phyloP scores from a whole-genome alignment of 2,113 vertebrate species.

The Archocentrus centrarchus region DNA sequence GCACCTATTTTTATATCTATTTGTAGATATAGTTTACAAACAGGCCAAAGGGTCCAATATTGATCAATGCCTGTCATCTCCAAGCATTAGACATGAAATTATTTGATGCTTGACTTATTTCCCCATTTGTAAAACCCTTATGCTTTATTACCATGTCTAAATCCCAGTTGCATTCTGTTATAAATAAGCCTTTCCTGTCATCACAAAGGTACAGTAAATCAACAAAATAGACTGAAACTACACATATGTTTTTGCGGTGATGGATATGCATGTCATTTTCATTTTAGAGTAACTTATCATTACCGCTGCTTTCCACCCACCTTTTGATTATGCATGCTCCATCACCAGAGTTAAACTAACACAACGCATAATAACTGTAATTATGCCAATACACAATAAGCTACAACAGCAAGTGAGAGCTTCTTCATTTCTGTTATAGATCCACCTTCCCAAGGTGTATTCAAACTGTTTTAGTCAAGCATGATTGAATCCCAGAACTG shows the following conservation, averaged over 20 bases:
- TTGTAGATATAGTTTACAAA: slow-evolving; percentile 11
- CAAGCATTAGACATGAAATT: slow-evolving; percentile 26
- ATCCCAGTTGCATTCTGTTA: slow-evolving; percentile 14
- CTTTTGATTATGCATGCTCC: slow-evolving; percentile 53
- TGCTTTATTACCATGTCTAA: slow-evolving; percentile 45
- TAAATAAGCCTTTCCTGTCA: slow-evolving; percentile 48
- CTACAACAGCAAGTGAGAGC: slow-evolving; percentile 26
- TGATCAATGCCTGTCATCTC: slow-evolving; percentile 18
- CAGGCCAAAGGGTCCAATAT: background rate
- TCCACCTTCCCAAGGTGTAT: slow-evolving; percentile 17
- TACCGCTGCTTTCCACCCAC: slow-evolving; percentile 36
- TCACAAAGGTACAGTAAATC: slow-evolving; percentile 54
- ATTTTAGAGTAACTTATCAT: slow-evolving; percentile 65
- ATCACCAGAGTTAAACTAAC: slow-evolving; percentile 27
- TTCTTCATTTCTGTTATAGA: slow-evolving; percentile 29
- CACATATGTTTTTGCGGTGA: slow-evolving; percentile 47
- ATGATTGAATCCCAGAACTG: slow-evolving; percentile 51
- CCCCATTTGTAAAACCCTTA: background rate
- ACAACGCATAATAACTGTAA: slow-evolving; percentile 50
- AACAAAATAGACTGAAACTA: slow-evolving; percentile 48
- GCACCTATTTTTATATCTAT: background rate
- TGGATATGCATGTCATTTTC: slow-evolving; percentile 48
- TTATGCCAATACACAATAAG: slow-evolving; percentile 52
- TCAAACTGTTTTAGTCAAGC: slow-evolving; percentile 50
- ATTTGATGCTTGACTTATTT: slow-evolving; percentile 55